Evolutionary conservation across 2,888 invertebrate genomes (phyloP).

Genomic region (Tenthredo notha): DNA sequence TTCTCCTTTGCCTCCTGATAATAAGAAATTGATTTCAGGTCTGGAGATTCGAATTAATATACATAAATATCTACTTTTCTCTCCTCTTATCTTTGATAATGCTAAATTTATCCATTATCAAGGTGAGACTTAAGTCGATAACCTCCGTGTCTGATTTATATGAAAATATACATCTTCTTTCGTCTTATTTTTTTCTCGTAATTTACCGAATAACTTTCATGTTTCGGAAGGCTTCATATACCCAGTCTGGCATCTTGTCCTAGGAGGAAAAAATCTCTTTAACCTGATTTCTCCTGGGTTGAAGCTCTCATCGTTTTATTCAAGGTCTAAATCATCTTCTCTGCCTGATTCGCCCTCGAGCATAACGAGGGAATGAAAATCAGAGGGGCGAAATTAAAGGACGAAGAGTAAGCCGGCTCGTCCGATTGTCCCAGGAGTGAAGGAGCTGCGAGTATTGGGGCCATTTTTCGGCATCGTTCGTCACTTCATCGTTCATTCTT

Average conservation of each 20-base stretch:
- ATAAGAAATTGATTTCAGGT: neutral
- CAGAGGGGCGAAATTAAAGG: neutral
- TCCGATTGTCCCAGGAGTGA: slow-evolving; percentile 2
- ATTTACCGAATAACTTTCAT: neutral
- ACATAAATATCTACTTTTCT: neutral
- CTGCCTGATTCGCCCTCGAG: neutral
- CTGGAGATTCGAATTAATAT: neutral
- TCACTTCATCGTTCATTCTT: slow-evolving; percentile 47
- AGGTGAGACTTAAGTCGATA: neutral
- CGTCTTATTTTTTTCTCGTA: neutral
- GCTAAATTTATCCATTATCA: neutral
- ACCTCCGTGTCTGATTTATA: neutral
- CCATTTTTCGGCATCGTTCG: slow-evolving; percentile 44
- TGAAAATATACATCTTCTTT: neutral
- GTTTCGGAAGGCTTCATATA: neutral
- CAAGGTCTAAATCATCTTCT: slow-evolving; percentile 8
- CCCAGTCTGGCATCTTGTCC: neutral
- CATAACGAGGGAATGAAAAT: slow-evolving; percentile 14
- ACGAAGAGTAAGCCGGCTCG: neutral
- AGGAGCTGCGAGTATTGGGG: neutral
- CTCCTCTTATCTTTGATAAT: neutral
- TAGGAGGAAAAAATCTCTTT: neutral
- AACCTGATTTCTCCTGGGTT: neutral
- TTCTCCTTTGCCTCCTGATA: neutral
- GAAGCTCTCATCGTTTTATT: neutral